Conservation (phyloP, 2,797 vertebrate genomes). For the Lacerta viridis region DNA sequence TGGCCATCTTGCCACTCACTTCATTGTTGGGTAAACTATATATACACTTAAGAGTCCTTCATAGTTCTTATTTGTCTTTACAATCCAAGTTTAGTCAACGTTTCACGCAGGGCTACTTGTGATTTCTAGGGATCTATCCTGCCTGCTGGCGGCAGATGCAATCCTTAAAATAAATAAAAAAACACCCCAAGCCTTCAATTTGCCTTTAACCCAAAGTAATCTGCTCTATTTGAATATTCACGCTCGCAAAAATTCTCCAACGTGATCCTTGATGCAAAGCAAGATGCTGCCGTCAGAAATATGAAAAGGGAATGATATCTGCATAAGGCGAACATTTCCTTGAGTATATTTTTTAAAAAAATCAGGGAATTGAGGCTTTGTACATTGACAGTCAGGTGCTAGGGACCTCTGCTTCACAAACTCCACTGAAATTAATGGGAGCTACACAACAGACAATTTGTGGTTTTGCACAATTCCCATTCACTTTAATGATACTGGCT, state of each 20-base stretch:
- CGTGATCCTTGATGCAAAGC: neutral
- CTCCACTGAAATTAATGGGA: neutral
- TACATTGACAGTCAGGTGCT: neutral
- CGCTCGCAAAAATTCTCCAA: neutral
- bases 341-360: neutral
- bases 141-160: neutral
- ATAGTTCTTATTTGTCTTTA: neutral
- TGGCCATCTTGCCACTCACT: neutral
- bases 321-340: neutral
- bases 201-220: neutral
- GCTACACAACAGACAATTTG: neutral
- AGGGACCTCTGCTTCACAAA: neutral
- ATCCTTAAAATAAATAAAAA: neutral
- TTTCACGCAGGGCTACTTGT: neutral
- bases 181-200: neutral
- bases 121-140: too few relatives aligned
- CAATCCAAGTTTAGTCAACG: neutral
- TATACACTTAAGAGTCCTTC: neutral
- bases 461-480: neutral
- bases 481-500: neutral
- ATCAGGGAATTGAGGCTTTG: neutral
- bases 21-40: neutral
- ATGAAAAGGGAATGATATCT: neutral
- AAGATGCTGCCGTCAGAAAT: neutral
- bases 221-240: neutral